Evolutionary conservation across 2,888 invertebrate genomes (phyloP).

Genomic region (Chalcis sispes): DNA sequence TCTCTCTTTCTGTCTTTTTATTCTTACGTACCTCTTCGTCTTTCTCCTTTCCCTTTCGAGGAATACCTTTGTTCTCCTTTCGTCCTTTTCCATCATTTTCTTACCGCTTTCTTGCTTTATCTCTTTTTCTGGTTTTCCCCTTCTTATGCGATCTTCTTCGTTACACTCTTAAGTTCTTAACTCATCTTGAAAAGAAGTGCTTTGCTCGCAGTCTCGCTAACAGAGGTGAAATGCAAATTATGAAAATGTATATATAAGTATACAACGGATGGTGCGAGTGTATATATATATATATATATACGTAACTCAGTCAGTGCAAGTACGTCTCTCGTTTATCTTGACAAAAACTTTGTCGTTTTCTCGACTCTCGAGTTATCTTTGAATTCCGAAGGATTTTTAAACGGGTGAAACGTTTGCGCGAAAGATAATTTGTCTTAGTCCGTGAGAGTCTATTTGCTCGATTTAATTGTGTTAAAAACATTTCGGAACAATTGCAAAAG

Average conservation of each 20-base stretch:
- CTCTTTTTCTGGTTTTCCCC: neutral
- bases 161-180: conserved; percentile 25
- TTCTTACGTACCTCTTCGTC: neutral
- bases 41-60: neutral
- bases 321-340: conserved; percentile 32
- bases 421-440: conserved; percentile 21
- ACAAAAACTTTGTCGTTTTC: conserved; percentile 19
- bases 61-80: neutral
- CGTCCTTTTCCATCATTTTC: neutral
- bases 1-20: neutral
- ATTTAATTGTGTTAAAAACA: conserved; percentile 21
- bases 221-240: conserved; percentile 32
- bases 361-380: no score
- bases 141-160: neutral
- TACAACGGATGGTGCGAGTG: neutral
- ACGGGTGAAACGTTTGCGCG: neutral
- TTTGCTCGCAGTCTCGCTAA: conserved; percentile 32
- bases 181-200: conserved; percentile 14
- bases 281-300: neutral
- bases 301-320: neutral
- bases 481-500: neutral
- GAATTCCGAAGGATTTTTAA: conserved; percentile 26
- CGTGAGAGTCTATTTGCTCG: neutral
- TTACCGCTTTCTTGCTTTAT: neutral
- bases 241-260: conserved; percentile 11